These are phyloP conservation scores for Tanytarsus gracilentus DNA, from an alignment of 2,888 invertebrate genomes.

Conservation along the genomic window DNA sequence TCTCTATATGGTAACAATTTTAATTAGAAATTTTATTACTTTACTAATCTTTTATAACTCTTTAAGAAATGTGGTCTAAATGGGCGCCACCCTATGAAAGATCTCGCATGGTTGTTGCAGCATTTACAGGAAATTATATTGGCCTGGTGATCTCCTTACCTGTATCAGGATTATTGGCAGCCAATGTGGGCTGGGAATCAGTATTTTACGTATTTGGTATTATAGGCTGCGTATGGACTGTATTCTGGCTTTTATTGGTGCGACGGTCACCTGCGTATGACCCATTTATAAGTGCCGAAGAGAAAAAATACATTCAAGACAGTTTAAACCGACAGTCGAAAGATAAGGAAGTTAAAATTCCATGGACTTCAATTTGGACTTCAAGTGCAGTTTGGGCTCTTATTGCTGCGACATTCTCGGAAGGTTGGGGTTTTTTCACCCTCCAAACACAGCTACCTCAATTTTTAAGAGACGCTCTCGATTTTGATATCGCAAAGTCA, in stretches of 20 bases:
- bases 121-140: conserved; percentile 77
- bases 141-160: conserved; percentile 80
- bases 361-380: conserved; percentile 66
- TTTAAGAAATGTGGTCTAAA: conserved; percentile 26
- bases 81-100: conserved; percentile 46
- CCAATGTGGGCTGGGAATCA: conserved; percentile 68
- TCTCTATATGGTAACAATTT: background rate
- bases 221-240: conserved; percentile 62
- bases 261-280: conserved; percentile 68
- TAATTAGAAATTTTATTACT: background rate
- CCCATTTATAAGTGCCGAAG: conserved; percentile 59
- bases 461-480: conserved; percentile 67
- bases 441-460: conserved; percentile 73
- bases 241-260: conserved; percentile 61
- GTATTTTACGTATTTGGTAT: conserved; percentile 66
- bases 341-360: conserved; percentile 56
- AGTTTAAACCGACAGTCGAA: conserved; percentile 45
- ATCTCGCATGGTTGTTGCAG: conserved; percentile 68
- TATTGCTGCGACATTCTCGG: conserved; percentile 72
- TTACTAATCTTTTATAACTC: background rate
- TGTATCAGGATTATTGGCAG: conserved; percentile 61
- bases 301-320: conserved; percentile 63
- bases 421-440: conserved; percentile 87
- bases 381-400: conserved; percentile 79
- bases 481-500: conserved; percentile 65